Evolutionary conservation across 1,140 invertebrate species (phyloP).

Genomic region (Lasioglossum baleicum): DNA sequence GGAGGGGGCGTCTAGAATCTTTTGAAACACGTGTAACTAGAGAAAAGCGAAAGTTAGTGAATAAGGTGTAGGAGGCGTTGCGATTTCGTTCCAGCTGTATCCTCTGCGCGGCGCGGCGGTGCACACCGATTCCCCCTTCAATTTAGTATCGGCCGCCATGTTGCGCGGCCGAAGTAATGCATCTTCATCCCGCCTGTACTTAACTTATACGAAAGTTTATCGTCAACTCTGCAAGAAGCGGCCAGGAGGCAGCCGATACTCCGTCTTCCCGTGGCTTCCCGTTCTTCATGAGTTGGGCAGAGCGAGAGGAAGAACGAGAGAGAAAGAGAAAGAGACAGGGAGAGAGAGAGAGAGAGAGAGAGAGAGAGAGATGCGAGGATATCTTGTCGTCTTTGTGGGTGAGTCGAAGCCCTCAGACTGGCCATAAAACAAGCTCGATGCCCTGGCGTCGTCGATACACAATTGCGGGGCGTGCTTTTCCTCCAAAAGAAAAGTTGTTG

Average conservation of each 20-base stretch:
- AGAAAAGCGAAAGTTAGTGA: neutral
- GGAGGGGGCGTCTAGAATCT: too few relatives aligned
- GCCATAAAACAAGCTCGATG: conserved; percentile 59
- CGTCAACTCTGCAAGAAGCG: conserved; percentile 70
- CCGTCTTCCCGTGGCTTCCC: conserved; percentile 5
- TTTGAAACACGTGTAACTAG: too few relatives aligned
- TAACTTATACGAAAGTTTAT: conserved; percentile 77
- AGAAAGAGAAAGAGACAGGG: too few relatives aligned
- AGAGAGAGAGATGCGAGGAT: neutral
- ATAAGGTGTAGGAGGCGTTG: neutral
- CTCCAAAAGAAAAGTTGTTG: conserved; percentile 50
- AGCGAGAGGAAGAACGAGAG: conserved; percentile 12
- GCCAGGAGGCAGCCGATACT: conserved; percentile 26
- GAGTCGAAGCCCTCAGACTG: conserved; percentile 39
- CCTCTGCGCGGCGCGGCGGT: neutral
- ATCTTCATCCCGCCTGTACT: conserved; percentile 71
- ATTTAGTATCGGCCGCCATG: conserved; percentile 43
- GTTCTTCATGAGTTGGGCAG: conserved; percentile 21
- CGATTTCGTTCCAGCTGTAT: conserved; percentile 35
- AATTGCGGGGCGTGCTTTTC: conserved; percentile 44
- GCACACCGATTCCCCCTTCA: conserved; percentile 30
- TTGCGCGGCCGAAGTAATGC: conserved; percentile 46
- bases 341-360: neutral
- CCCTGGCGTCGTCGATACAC: conserved; percentile 60
- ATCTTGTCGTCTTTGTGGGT: conserved; percentile 37